These are phyloP conservation scores for Pantherophis alleghaniensis DNA, from an alignment of 2,797 vertebrate genomes.

Conservation along the genomic window DNA sequence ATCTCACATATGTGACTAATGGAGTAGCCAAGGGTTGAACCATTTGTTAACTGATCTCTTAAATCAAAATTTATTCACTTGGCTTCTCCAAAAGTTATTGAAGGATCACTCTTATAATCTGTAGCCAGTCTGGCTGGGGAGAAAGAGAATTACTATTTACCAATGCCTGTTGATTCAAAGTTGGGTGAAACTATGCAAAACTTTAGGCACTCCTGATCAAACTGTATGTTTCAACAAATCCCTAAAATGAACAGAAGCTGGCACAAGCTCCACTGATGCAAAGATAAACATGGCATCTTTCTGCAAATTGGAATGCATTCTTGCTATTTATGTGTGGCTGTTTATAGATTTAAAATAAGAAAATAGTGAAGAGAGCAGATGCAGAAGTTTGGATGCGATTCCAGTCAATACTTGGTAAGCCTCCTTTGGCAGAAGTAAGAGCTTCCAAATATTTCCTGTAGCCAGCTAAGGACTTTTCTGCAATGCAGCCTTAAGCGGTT, in stretches of 20 bases:
- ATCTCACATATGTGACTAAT: background rate
- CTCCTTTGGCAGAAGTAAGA: background rate
- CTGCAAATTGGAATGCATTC: background rate
- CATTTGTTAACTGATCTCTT: background rate
- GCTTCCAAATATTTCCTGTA: background rate
- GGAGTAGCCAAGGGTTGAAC: background rate
- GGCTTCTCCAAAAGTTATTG: background rate
- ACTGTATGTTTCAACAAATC: background rate
- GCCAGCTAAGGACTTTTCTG: background rate
- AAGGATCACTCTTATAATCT: background rate
- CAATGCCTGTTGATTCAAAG: background rate
- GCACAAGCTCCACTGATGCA: background rate
- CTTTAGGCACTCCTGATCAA: background rate
- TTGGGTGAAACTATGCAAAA: background rate
- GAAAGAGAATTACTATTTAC: background rate
- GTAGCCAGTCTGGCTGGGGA: background rate
- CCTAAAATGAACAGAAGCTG: background rate
- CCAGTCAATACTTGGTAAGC: background rate
- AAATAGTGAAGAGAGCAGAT: background rate
- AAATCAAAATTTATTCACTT: background rate
- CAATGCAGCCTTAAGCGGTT: background rate
- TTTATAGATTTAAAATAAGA: background rate
- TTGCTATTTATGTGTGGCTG: background rate
- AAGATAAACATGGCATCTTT: background rate
- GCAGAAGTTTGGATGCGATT: background rate